A percentile compares a stretch with the other conserved stretches of the same genome.
These are phyloP conservation scores for Enteromius trimaculatus DNA, from an alignment of 2,797 vertebrate genomes.

Conservation along the genomic window DNA sequence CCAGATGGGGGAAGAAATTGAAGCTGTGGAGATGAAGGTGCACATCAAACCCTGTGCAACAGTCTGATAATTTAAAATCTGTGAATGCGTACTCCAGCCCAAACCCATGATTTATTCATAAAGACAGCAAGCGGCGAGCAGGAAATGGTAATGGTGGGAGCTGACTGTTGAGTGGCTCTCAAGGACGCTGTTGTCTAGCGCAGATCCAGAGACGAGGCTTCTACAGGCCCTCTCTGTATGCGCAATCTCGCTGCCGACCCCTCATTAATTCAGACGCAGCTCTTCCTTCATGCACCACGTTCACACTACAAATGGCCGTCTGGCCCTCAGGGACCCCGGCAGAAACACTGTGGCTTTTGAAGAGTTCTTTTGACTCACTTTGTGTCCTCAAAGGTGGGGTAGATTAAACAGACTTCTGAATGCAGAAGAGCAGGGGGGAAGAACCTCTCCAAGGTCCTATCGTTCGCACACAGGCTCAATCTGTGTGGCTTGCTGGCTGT, in stretches of 20 bases:
- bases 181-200: conserved; percentile 48
- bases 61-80: conserved; percentile 52
- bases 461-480: conserved; percentile 3
- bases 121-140: not conserved
- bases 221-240: conserved; percentile 34
- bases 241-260: not conserved
- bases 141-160: conserved; percentile 13
- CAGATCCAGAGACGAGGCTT: conserved; percentile 6
- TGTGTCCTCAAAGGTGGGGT: conserved; percentile 26
- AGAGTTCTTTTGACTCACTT: conserved; percentile 26
- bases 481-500: not conserved
- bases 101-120: conserved; percentile 58
- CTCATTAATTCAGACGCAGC: conserved; percentile 39
- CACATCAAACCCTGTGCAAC: conserved; percentile 24
- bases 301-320: conserved; percentile 24
- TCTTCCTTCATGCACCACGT: conserved; percentile 8
- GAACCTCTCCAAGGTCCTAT: conserved; percentile 3
- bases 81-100: conserved; percentile 28
- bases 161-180: conserved; percentile 44
- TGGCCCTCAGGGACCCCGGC: conserved; percentile 27
- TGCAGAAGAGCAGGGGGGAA: conserved; percentile 13
- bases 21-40: conserved; percentile 20
- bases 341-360: conserved; percentile 28
- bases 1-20: not conserved
- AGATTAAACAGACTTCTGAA: conserved; percentile 38